Base-by-base conservation (phyloP, 64 coral and sea anemone genomes). In the Montipora foliosa region DNA sequence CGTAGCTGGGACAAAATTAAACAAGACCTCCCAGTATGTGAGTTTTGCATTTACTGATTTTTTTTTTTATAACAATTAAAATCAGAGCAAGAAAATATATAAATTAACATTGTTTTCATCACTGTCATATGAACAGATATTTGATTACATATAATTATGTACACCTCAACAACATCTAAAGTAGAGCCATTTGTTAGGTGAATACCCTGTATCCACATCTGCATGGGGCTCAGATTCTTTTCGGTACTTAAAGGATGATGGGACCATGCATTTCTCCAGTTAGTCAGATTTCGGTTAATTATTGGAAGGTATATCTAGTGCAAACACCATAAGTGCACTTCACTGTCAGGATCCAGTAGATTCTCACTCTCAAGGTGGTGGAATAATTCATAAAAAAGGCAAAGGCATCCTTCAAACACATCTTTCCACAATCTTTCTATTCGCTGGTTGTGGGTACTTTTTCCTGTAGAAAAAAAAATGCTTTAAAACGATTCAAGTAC, bases 171-270 rank as follows among this genome's bases (percentile, higher is more conserved):
- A 57, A 57, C 52, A 57, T 57, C 52, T 64, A 64, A 64, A 64
- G 60, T 14, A 10, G 9, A 64, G 60, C 60, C 60, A 64, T 14
- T 14, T 13, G 60, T 64, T 16, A 55, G 46, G 53, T 77, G 73
- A 25, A 84, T 3, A 16, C 90, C 90, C 22, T 14, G 70, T 8
- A 92, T 45, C 92, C 92, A 94, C 8, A 94, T 61, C 47, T 94
- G 92, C 37, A 94, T 17, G 8, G 92, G 84, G 2, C 59, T 80
- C 22, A 81, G 78, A 25, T 93, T 94, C 5, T 81, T 73, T 55
- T 94, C 92, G 48, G 84, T 94, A 44, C 92, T 68, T 5, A 94
- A 0, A n/a, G 92, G 92, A 88, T 94, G 92, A 15, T 67, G 9
- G 25, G 81, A 59, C 92, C 92, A 94, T 51, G 84, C 70, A 88